phyloP scores from a whole-genome alignment of 2,888 invertebrate genomes.

The Tetragnatha montana region DNA sequence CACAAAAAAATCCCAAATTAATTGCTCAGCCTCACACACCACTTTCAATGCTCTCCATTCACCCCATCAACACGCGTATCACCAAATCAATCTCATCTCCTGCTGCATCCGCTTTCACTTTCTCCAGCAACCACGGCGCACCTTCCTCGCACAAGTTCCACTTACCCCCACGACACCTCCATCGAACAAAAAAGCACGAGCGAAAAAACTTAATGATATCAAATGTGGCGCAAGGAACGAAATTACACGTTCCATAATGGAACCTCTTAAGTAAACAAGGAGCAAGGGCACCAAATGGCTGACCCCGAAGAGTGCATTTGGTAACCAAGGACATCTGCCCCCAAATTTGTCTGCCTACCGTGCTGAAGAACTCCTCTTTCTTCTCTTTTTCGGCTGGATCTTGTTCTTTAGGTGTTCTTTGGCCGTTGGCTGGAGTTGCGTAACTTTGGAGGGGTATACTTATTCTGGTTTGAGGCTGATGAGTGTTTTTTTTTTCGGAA shows the following conservation, averaged over 20 bases:
- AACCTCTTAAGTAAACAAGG: conserved; percentile 56
- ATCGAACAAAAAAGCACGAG: not conserved
- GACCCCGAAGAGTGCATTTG: conserved; percentile 36
- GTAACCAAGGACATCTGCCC: conserved; percentile 37
- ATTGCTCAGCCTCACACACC: not conserved
- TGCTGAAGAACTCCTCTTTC: not conserved
- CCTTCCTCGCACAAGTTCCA: not conserved
- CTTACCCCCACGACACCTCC: not conserved
- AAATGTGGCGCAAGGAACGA: conserved; percentile 8
- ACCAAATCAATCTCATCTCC: too few species aligned
- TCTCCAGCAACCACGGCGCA: too few species aligned
- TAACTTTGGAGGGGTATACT: too few species aligned
- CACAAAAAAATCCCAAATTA: not conserved
- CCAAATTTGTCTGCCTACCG: conserved; percentile 39
- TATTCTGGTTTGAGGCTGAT: too few species aligned
- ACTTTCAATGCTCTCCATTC: too few species aligned
- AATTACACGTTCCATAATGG: conserved; percentile 56
- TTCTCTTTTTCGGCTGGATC: too few species aligned
- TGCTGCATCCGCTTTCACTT: too few species aligned
- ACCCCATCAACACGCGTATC: too few species aligned
- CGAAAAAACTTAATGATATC: conserved; percentile 5
- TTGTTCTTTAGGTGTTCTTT: too few species aligned
- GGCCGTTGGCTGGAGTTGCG: too few species aligned
- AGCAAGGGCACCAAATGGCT: conserved; percentile 15
- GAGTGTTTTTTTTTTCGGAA: too few species aligned